phyloP scores from a whole-genome alignment of 2,113 vertebrate species.

The Catagonus wagneri region DNA sequence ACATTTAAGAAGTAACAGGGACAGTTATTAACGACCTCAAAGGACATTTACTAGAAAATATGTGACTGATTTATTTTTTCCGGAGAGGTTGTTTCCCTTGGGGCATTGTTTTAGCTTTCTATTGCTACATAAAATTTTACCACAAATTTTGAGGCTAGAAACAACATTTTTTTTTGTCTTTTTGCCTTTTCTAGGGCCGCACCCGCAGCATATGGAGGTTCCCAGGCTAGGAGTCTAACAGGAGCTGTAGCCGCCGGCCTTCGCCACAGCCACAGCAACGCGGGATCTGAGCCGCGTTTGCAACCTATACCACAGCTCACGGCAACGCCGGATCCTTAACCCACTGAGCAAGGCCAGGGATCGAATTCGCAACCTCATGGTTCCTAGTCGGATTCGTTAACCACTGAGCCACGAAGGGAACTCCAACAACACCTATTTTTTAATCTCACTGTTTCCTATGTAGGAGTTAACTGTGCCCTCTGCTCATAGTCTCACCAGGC shows the following conservation, averaged over 20 bases:
- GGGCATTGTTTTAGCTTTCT: not conserved
- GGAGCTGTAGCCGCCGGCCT: no score
- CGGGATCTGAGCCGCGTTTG: no score
- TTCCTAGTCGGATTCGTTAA: no score
- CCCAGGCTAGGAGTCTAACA: no score
- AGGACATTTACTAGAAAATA: not conserved
- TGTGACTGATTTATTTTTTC: not conserved
- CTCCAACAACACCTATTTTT: not conserved
- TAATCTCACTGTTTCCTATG: not conserved
- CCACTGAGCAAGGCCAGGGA: no score
- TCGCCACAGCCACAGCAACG: no score
- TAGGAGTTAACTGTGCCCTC: not conserved
- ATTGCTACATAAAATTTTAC: not conserved
- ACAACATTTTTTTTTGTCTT: not conserved
- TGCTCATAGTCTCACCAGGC: not conserved
- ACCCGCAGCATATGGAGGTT: no score
- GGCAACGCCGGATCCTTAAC: no score
- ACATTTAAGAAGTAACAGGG: not conserved
- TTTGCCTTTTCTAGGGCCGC: no score
- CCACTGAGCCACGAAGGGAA: no score
- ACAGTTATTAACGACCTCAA: not conserved
- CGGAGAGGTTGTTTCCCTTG: not conserved
- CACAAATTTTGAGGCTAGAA: not conserved
- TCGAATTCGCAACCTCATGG: no score
- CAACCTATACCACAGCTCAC: no score